These are phyloP conservation scores for Petroica traversi DNA, from an alignment of 2,113 vertebrate species.

Conservation along the genomic window DNA sequence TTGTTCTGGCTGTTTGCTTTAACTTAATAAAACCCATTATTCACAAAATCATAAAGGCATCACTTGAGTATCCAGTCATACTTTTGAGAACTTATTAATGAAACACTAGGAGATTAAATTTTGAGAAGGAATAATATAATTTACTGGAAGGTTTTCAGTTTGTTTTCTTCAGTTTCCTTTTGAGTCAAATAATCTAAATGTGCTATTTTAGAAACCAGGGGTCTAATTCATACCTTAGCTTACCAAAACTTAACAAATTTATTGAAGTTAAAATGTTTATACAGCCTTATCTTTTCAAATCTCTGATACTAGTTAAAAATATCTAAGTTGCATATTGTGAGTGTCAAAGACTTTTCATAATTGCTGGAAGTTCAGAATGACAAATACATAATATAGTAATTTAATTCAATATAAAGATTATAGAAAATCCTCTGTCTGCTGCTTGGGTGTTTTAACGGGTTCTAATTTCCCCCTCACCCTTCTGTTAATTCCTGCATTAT, in stretches of 20 bases:
- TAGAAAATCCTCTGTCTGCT: neutral
- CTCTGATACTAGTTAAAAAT: neutral
- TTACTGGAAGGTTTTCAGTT: neutral
- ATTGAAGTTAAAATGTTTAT: neutral
- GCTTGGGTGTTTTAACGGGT: neutral
- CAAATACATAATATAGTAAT: neutral
- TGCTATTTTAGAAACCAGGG: neutral
- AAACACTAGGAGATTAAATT: neutral
- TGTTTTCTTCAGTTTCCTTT: neutral
- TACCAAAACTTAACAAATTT: neutral
- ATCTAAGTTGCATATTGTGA: neutral
- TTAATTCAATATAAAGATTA: neutral
- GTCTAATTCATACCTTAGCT: neutral
- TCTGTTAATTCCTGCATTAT: neutral
- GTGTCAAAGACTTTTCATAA: neutral
- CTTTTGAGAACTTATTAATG: slow-evolving; percentile 1
- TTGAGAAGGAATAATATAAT: neutral
- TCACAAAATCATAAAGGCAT: slow-evolving; percentile 71
- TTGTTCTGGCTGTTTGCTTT: slow-evolving; percentile 81
- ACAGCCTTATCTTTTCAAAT: neutral
- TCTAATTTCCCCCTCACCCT: neutral
- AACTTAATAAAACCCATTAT: slow-evolving; percentile 83
- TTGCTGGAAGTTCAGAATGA: neutral
- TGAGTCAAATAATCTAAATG: neutral
- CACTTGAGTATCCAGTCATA: slow-evolving; percentile 65